Conservation (phyloP, 1,140 invertebrate species). For the Brachionus paranguensis region DNA sequence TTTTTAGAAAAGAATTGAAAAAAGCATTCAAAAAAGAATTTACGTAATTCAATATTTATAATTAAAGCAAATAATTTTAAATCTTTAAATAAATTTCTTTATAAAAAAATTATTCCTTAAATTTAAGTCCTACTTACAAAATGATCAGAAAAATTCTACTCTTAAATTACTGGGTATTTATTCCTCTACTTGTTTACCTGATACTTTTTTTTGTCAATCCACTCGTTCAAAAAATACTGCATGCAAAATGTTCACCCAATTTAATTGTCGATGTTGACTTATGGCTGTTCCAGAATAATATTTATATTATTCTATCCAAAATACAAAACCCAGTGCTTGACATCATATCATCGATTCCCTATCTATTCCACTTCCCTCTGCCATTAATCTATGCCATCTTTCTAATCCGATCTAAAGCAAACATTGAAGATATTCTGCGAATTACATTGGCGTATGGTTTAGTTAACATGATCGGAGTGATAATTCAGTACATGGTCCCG, state of each 20-base stretch:
- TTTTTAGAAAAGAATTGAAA: too few relatives aligned
- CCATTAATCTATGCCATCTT: neutral
- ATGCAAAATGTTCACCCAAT: neutral
- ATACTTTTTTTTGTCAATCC: neutral
- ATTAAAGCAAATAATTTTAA: too few relatives aligned
- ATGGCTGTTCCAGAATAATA: neutral
- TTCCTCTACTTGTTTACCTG: neutral
- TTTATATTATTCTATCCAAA: neutral
- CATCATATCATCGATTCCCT: neutral
- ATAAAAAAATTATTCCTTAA: too few relatives aligned
- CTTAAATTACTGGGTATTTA: neutral
- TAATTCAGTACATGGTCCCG: neutral
- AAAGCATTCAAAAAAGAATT: too few relatives aligned
- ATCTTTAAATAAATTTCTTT: too few relatives aligned
- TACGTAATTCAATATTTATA: too few relatives aligned
- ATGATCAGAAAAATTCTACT: neutral
- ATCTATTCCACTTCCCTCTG: neutral
- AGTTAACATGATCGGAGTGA: neutral
- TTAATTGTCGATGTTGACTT: neutral
- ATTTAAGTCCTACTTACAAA: too few relatives aligned
- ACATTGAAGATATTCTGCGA: neutral
- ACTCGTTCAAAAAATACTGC: neutral
- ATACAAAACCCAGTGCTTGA: neutral
- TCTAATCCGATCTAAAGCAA: neutral
- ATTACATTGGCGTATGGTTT: neutral